A percentile compares a stretch with the other conserved stretches of the same genome.
Evolutionary conservation across 2,888 invertebrate genomes (phyloP).

Genomic region (Drosophila nr. perissopoda): DNA sequence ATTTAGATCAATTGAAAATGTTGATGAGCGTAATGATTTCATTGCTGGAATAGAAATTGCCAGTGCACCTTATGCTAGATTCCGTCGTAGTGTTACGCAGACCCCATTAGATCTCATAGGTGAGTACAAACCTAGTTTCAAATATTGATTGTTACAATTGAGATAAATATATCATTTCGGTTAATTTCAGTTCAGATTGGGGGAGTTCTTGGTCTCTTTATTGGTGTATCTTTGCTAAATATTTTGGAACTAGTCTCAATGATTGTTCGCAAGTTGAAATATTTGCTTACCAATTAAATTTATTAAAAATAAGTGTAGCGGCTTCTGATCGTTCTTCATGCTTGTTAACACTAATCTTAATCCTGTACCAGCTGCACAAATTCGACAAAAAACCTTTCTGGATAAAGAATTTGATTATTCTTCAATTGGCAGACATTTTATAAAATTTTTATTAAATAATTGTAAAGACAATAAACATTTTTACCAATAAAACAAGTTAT

Average conservation of each 20-base stretch:
- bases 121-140: conserved; percentile 13
- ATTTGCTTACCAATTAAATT: background rate
- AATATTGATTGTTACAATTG: background rate
- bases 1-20: conserved; percentile 55
- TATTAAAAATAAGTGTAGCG: background rate
- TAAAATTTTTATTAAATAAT: background rate
- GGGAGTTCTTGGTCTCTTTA: conserved; percentile 73
- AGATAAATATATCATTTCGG: background rate
- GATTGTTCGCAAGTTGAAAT: conserved; percentile 9
- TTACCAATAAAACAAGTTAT: background rate
- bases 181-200: conserved; percentile 70
- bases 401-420: background rate
- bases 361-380: background rate
- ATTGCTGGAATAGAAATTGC: conserved; percentile 62
- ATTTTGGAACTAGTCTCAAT: conserved; percentile 50
- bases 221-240: conserved; percentile 61
- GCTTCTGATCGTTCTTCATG: background rate
- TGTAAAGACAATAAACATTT: conserved; percentile 4
- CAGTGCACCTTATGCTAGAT: conserved; percentile 64
- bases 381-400: background rate
- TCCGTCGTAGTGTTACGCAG: conserved; percentile 70
- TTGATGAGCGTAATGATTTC: conserved; percentile 1
- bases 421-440: background rate
- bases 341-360: background rate
- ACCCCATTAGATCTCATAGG: conserved; percentile 72